These are phyloP conservation scores for Ginglymostoma cirratum DNA, from an alignment of 2,113 vertebrate genomes.

Conservation along the genomic window DNA sequence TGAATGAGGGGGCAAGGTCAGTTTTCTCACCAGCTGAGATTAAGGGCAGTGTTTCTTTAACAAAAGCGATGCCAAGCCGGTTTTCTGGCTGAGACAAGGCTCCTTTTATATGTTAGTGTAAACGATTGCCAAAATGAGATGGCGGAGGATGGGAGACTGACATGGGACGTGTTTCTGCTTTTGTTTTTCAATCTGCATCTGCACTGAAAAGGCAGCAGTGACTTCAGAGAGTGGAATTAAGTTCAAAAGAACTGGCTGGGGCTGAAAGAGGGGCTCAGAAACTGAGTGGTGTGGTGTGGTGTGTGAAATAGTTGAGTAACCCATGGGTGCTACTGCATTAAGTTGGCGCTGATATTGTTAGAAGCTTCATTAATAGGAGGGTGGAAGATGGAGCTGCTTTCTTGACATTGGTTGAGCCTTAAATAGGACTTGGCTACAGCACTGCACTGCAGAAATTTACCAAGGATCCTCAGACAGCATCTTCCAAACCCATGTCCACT, in stretches of 20 bases:
- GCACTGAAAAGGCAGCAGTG: neutral
- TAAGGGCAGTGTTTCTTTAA: slow-evolving; percentile 4
- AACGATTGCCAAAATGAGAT: slow-evolving; percentile 32
- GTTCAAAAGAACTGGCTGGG: neutral
- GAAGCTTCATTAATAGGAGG: neutral
- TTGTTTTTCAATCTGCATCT: slow-evolving; percentile 31
- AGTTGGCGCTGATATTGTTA: neutral
- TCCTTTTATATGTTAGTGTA: slow-evolving; percentile 23
- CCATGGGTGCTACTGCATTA: neutral
- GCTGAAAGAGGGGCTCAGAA: neutral
- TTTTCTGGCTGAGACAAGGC: slow-evolving; percentile 27
- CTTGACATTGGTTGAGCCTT: neutral
- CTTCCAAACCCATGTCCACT: no score
- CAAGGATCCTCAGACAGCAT: no score
- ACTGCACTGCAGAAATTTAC: no score
- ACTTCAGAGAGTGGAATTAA: slow-evolving; percentile 17
- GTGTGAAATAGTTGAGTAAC: neutral
- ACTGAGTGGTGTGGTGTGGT: no score
- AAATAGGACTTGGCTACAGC: no score
- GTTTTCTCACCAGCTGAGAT: slow-evolving; percentile 31
- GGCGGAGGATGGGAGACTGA: neutral
- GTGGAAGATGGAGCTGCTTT: neutral
- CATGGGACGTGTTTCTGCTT: neutral
- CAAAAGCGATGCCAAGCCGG: slow-evolving; percentile 27
- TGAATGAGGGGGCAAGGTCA: neutral